phyloP scores from a whole-genome alignment of 1,140 invertebrate genomes.

The Laupala kohalensis region DNA sequence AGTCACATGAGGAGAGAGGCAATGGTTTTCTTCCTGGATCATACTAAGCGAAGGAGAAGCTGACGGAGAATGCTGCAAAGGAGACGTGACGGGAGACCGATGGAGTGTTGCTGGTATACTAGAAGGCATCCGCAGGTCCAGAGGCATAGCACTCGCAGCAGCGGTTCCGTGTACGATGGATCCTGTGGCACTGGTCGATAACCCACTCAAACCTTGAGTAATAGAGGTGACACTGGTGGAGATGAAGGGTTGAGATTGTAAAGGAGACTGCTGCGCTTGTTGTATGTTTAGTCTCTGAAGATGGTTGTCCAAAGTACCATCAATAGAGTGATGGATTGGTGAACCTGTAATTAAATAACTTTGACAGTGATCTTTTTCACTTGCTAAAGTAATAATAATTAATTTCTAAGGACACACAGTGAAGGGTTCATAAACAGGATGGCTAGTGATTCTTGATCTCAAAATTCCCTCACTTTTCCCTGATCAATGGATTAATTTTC shows the following conservation, averaged over 20 bases:
- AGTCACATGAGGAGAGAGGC: neutral
- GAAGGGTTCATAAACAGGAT: too few relatives aligned
- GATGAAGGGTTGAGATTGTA: conserved; percentile 2
- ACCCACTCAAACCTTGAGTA: conserved; percentile 24
- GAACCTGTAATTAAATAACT: conserved; percentile 1
- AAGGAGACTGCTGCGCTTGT: conserved; percentile 19
- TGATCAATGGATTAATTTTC: too few relatives aligned
- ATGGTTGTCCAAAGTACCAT: conserved; percentile 25
- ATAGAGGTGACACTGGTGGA: conserved; percentile 25
- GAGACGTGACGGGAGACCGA: conserved; percentile 33
- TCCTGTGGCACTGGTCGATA: conserved; percentile 31
- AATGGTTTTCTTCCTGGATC: conserved; percentile 69
- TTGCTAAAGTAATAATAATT: too few relatives aligned
- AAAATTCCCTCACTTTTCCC: too few relatives aligned
- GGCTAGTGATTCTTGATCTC: too few relatives aligned
- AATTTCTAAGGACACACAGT: too few relatives aligned
- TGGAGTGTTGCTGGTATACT: conserved; percentile 33
- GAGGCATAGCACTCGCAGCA: conserved; percentile 28
- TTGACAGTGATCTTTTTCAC: too few relatives aligned
- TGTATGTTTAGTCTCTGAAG: conserved; percentile 34
- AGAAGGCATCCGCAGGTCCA: conserved; percentile 31
- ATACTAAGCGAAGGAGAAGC: conserved; percentile 58
- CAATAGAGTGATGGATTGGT: conserved; percentile 2
- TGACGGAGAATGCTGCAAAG: conserved; percentile 31
- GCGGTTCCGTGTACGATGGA: conserved; percentile 64